A percentile compares a stretch with the other conserved stretches of the same genome.
Conservation (phyloP, 1,140 invertebrate species). For the Aphidius ervi region DNA sequence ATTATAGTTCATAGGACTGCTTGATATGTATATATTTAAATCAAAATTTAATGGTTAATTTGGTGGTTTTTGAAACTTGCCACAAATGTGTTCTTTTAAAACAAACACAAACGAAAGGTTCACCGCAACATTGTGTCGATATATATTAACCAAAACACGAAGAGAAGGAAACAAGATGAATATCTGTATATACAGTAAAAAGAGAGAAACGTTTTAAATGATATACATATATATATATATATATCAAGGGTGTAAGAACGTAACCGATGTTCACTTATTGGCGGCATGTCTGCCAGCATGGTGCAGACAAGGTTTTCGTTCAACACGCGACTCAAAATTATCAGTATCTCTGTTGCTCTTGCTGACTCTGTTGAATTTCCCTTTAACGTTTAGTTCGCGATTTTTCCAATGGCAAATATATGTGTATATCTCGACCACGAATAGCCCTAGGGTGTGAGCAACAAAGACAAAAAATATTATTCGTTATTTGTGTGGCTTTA, state of each 20-base stretch:
- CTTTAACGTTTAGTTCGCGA: too few species aligned
- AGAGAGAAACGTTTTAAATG: conserved; percentile 10
- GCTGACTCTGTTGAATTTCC: background rate
- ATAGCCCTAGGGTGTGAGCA: too few species aligned
- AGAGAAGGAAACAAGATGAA: conserved; percentile 5
- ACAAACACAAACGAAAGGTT: too few species aligned
- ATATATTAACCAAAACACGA: conserved; percentile 6
- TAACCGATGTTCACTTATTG: conserved; percentile 54
- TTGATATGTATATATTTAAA: too few species aligned
- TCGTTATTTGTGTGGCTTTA: too few species aligned
- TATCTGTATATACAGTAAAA: background rate
- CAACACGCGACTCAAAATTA: conserved; percentile 22
- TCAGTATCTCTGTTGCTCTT: conserved; percentile 1
- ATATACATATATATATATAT: conserved; percentile 24
- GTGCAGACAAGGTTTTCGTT: conserved; percentile 31
- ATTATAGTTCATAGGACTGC: too few species aligned
- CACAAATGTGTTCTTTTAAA: too few species aligned
- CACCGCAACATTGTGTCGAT: too few species aligned
- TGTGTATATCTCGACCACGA: background rate
- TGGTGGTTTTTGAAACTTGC: too few species aligned
- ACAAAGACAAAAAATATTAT: too few species aligned
- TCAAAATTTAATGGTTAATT: too few species aligned
- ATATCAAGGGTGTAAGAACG: conserved; percentile 44
- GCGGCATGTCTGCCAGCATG: conserved; percentile 52
- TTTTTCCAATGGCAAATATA: background rate